Evolutionary conservation across 2,113 vertebrate species (phyloP), one percentile per base, ranked within the genome.

Genomic region (Stegastes partitus): DNA sequence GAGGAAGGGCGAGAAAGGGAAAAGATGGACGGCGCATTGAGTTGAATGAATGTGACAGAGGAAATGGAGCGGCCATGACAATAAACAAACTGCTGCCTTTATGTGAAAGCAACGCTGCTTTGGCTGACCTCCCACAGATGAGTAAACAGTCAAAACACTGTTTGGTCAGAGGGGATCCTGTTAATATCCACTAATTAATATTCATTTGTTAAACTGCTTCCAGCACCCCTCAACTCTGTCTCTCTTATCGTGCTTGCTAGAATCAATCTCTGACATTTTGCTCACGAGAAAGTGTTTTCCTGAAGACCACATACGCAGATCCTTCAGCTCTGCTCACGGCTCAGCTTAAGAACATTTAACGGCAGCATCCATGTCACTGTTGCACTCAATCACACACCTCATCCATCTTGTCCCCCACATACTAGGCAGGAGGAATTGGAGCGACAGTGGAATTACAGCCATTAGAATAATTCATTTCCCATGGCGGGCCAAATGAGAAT

Each of bases 391-490:
- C 74, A 71, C 62, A n/a, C 54, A 78, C 77, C 73, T 82, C 87
- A 89, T 94, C 75, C 66, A 83, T 89, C 84, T 85, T 81, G 51
- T 51, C 81, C 79, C 64, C 64, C 72, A 68, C 51, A 63, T n/a
- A n/a, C 65, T 67, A 85, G 89, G 59, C 50, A 57, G 81, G 47
- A 77, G 57, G 68, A 87, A 88, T 54, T 55, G 79, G 65, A 77
- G 68, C 62, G 72, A 85, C 81, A 77, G 67, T 74, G 81, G 81
- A 85, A 89, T 92, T 90, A 87, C 57, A 67, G 79, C 87, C 81
- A 92, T 92, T 91, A 92, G 75, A 85, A 86, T 88, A 88, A 91
- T 91, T 92, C 65, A 89, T 93, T 87, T 87, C 75, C 82, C 70
- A 59, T 66, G 79, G 67, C 34, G 2, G 81, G 79, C 31, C 79